phyloP scores from a whole-genome alignment of 2,797 vertebrate species.

The Pangasius krempfi region DNA sequence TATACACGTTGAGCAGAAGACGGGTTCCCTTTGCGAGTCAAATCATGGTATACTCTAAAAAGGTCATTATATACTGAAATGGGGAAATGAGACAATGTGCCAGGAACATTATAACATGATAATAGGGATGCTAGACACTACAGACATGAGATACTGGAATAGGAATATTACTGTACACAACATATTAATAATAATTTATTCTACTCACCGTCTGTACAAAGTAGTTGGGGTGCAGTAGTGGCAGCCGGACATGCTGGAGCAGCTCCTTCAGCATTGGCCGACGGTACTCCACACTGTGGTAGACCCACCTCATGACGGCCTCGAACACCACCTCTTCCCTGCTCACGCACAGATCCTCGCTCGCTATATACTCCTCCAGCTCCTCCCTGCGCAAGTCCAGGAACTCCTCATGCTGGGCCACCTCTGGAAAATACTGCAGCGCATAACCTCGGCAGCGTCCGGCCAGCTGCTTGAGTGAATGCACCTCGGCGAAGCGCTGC shows the following conservation, averaged over 20 bases:
- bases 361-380: constrained; percentile 91
- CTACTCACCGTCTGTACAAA: constrained; percentile 92
- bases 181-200: neutral
- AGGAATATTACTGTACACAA: neutral
- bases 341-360: constrained; percentile 87
- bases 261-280: constrained; percentile 87
- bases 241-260: constrained; percentile 91
- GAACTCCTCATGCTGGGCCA: constrained; percentile 95
- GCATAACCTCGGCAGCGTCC: constrained; percentile 88
- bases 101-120: neutral
- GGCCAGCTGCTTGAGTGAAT: constrained; percentile 91
- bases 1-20: neutral
- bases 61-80: neutral
- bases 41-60: neutral
- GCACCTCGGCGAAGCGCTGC: constrained; percentile 92
- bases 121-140: neutral
- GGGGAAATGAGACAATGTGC: neutral
- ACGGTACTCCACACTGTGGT: constrained; percentile 83
- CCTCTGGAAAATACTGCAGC: constrained; percentile 89
- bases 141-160: neutral
- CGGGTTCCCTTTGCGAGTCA: neutral
- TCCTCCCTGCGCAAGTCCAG: constrained; percentile 90
- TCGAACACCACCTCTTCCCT: constrained; percentile 97
- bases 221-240: constrained; percentile 95
- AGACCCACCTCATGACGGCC: constrained; percentile 96